Percentiles rank a stretch among this genome's conserved stretches.
Evolutionary conservation across 2,113 vertebrate species (phyloP).

Genomic region (Globicephala melas): DNA sequence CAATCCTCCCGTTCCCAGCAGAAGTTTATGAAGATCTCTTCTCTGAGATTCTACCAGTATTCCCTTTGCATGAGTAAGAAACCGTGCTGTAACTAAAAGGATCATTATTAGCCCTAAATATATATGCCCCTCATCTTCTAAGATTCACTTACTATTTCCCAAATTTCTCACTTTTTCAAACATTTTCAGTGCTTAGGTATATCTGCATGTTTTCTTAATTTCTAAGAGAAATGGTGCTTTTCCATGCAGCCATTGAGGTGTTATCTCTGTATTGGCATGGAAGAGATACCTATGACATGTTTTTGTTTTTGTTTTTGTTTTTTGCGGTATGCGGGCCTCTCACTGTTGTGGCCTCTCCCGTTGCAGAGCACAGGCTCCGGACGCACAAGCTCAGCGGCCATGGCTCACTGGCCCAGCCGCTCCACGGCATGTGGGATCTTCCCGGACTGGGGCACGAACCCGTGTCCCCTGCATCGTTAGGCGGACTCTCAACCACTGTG

Average conservation of each 20-base stretch:
- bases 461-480: no score
- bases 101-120: background rate
- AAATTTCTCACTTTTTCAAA: background rate
- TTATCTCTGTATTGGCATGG: background rate
- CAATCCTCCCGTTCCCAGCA: background rate
- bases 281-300: background rate
- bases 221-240: background rate
- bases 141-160: background rate
- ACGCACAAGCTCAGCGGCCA: no score
- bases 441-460: no score
- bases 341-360: no score
- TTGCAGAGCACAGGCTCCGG: no score
- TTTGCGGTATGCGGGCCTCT: no score
- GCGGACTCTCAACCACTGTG: no score
- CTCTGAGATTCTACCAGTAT: background rate
- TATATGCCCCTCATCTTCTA: background rate
- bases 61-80: background rate
- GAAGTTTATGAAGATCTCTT: background rate
- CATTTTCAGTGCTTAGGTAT: background rate
- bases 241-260: background rate
- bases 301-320: background rate
- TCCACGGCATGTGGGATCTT: no score
- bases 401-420: no score
- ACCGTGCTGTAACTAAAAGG: background rate
- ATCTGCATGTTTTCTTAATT: background rate